Evolutionary conservation across 2,888 invertebrate species (phyloP).

Genomic region (Heliconius charithonia): DNA sequence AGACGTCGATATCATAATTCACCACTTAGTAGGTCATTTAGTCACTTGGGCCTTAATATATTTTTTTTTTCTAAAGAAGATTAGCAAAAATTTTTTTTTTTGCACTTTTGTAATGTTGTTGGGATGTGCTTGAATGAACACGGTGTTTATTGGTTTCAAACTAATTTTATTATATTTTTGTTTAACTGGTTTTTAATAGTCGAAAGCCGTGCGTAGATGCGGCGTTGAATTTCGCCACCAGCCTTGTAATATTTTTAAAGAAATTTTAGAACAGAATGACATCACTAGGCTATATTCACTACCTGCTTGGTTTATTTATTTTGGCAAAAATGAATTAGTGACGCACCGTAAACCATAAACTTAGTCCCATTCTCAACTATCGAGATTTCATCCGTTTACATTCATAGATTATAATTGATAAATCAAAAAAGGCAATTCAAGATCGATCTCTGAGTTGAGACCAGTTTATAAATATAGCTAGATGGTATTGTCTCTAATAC

Average conservation of each 20-base stretch:
- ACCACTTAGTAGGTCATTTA: slow-evolving; percentile 11
- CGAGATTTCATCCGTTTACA: too few species aligned
- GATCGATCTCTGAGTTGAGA: too few species aligned
- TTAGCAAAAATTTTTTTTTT: neutral
- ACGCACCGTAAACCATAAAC: neutral
- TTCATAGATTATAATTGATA: too few species aligned
- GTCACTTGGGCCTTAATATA: neutral
- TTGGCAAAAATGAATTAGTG: neutral
- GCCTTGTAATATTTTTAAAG: too few species aligned
- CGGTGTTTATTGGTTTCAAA: neutral
- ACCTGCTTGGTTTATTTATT: neutral
- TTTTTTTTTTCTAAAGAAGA: neutral
- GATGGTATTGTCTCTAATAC: neutral
- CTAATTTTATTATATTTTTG: neutral
- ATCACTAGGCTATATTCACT: neutral
- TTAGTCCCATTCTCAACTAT: too few species aligned
- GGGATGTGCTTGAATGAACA: neutral
- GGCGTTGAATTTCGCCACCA: neutral
- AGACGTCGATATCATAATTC: slow-evolving; percentile 10
- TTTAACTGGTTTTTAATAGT: neutral
- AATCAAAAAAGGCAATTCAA: too few species aligned
- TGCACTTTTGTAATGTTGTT: neutral
- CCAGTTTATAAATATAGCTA: too few species aligned
- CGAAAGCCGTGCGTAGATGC: too few species aligned
- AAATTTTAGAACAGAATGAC: neutral